Conservation (phyloP, 1,140 invertebrate species). For the Drosophila repletoides region DNA sequence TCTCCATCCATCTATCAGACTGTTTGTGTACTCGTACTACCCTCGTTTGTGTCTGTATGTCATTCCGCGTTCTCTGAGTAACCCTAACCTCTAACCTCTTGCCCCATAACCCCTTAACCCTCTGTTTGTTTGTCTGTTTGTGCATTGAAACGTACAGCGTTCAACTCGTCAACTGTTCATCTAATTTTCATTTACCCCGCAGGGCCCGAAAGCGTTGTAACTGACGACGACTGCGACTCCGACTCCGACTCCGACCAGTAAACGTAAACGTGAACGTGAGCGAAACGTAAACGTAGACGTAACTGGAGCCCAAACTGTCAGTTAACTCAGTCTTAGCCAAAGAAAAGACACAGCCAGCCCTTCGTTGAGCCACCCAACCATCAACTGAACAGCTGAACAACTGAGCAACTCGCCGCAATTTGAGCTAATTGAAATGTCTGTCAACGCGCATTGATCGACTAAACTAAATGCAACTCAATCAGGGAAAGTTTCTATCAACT, state of each 20-base stretch:
- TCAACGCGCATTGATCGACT: constrained; percentile 46
- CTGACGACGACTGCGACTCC: constrained; percentile 27
- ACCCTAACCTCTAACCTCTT: neutral
- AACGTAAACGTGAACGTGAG: no score
- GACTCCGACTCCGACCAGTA: constrained; percentile 13
- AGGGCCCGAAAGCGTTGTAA: constrained; percentile 47
- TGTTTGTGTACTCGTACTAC: no score
- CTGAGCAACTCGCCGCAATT: constrained; percentile 63
- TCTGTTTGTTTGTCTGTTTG: constrained; percentile 19
- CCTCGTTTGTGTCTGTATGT: neutral
- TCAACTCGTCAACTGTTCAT: constrained; percentile 72
- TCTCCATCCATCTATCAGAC: no score
- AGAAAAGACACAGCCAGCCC: neutral
- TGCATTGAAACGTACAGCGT: constrained; percentile 55
- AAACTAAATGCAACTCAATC: constrained; percentile 79
- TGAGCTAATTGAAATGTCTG: constrained; percentile 77
- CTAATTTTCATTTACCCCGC: constrained; percentile 66
- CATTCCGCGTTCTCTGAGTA: neutral
- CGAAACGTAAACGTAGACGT: no score
- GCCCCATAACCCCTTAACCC: neutral
- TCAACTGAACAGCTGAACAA: no score
- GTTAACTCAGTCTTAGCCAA: neutral
- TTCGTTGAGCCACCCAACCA: neutral
- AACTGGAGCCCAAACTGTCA: constrained; percentile 8
- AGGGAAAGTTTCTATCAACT: constrained; percentile 71